Percentiles rank a stretch among this genome's conserved stretches.
Evolutionary conservation across 2,888 invertebrate genomes (phyloP).

Genomic region (Apomyelois bistriatella): DNA sequence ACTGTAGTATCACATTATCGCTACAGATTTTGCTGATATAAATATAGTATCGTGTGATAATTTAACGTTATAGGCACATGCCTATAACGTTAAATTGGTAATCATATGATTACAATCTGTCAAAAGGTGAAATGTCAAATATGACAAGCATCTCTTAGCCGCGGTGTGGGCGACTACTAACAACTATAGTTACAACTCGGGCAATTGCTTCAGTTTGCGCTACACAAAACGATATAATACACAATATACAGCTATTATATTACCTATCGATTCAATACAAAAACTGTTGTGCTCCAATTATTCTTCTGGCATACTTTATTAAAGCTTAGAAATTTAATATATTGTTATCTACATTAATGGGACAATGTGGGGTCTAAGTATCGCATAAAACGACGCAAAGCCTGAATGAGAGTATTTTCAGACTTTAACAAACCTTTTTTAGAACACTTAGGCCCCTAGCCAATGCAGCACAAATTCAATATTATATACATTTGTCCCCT

Average conservation of each 20-base stretch:
- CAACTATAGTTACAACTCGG: conserved; percentile 1
- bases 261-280: conserved; percentile 20
- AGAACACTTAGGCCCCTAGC: not conserved
- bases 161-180: not conserved
- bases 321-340: conserved; percentile 32
- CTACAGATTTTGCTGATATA: too few species aligned
- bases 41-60: too few species aligned
- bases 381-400: not conserved
- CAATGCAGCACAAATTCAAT: not conserved
- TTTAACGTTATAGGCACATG: too few species aligned
- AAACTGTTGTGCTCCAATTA: conserved; percentile 25
- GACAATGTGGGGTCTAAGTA: conserved; percentile 2
- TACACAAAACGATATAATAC: conserved; percentile 22
- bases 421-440: not conserved
- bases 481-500: conserved; percentile 12
- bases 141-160: not conserved
- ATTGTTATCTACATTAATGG: conserved; percentile 22
- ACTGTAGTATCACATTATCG: too few species aligned
- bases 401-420: not conserved
- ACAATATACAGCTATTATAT: conserved; percentile 20
- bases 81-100: too few species aligned
- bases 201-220: conserved; percentile 3
- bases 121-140: not conserved
- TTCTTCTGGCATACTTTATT: conserved; percentile 28
- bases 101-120: too few species aligned